Conservation (phyloP, 2,888 invertebrate species). For the Rhyacophila evoluta region DNA sequence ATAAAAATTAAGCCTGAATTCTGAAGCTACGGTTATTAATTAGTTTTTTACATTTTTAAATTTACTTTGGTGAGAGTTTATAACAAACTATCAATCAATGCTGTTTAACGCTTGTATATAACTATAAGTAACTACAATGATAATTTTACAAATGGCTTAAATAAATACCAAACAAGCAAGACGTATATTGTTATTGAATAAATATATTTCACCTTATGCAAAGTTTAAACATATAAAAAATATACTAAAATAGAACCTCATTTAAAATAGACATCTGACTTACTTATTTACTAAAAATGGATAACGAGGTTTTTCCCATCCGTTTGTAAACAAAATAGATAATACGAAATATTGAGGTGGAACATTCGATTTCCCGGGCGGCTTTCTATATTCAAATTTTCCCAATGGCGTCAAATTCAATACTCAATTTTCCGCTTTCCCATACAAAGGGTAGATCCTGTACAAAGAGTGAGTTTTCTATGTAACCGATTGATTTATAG, state of each 20-base stretch:
- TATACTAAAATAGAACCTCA: not conserved
- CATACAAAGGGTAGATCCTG: not conserved
- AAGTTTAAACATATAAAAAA: too few relatives aligned
- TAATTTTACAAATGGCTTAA: too few relatives aligned
- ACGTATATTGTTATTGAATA: too few relatives aligned
- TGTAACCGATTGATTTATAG: slow-evolving; percentile 18
- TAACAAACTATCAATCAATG: too few relatives aligned
- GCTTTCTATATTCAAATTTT: not conserved
- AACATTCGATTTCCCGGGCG: not conserved
- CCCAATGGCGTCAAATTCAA: not conserved
- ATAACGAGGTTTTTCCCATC: not conserved
- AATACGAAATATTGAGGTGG: not conserved
- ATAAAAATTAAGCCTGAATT: too few relatives aligned
- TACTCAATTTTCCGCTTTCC: not conserved
- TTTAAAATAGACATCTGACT: not conserved
- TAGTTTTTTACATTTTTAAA: too few relatives aligned
- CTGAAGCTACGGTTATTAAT: too few relatives aligned
- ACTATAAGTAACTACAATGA: too few relatives aligned
- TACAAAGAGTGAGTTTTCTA: not conserved
- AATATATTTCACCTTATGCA: too few relatives aligned
- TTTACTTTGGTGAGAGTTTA: too few relatives aligned
- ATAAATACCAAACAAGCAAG: too few relatives aligned
- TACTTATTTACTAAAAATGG: not conserved
- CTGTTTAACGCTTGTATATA: too few relatives aligned
- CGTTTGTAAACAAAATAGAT: slow-evolving; percentile 8